Base-by-base conservation (phyloP, 2,797 vertebrate species). In the Astyanax mexicanus region DNA sequence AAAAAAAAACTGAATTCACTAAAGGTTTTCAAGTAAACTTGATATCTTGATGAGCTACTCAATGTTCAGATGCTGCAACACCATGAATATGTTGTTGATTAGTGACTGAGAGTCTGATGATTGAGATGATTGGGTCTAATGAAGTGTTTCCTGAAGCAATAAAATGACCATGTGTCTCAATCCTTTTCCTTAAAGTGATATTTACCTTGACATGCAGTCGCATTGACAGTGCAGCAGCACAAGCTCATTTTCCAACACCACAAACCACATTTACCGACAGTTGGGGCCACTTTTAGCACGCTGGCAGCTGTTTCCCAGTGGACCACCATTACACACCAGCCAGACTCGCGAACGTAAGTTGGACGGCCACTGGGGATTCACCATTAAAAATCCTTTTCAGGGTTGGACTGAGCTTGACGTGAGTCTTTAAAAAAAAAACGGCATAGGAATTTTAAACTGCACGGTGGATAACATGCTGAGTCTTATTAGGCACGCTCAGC, bases 321-420 rank as follows among this genome's bases (percentile, higher is more conserved):
- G 57, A 35, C 27, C 32, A 15, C 54, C n/a, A 57, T 27, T 27
- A 37, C 32, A 27, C 10, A 29, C 25, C 54, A 57, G 10, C 19
- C 29, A 32, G 23, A 27, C 25, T 57, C 15, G 3, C 13, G 1
- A 32, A 25, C 25, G 19, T 52, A 11, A 21, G 21, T 3, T 52
- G 49, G 49, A 21, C 10, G 10, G 19, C 52, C 49, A 52, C 49
- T 11, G 21, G 49, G 49, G 49, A 52, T 23, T 52, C 49, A 10
- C 49, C 49, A 52, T 52, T 52, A 52, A 52, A 52, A 52, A 10
- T 52, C 19, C 49, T 52, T 52, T 52, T 52, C 19, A 52, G 49
- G 49, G 7, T 52, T 52, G 29, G 29, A 5, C 29, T 32, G 29
- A 32, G 5, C 5, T 32, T 32, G 49, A 49, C 45, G 7, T 19